Evolutionary conservation across 2,113 vertebrate species (phyloP), one percentile per base, ranked within the genome.

Genomic region (Tachysurus fulvidraco): DNA sequence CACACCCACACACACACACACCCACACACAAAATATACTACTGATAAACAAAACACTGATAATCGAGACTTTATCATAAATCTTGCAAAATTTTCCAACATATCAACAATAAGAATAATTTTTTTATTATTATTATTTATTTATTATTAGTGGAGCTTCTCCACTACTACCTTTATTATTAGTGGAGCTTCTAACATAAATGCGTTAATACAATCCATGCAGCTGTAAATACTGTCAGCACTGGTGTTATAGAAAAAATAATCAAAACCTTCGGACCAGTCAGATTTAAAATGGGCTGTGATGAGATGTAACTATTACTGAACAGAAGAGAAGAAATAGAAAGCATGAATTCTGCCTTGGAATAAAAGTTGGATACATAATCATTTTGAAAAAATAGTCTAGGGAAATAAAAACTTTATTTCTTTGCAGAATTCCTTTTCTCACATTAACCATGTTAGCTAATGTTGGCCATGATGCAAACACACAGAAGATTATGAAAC

Each of bases 401-500:
- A 12, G 17, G n/a, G 4, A 79, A 78, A 25, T 74, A 74, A 74
- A 44, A 44, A 44, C 8, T 50, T 25, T 36, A 44, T 80, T 41
- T 59, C 78, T 59, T 59, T 60, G 17, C 17, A 41, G 78, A 19
- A 59, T 80, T 9, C 28, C 52, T 30, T 57, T 57, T 36, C 57
- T 81, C 44, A 12, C 30, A 44, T 28, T 81, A 60, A 81, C 78
- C 12, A 14, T 4, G 78, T 60, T 81, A 81, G 55, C 55, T 23
- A 60, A 60, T 1, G 21, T 44, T 55, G 1, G 11, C 55, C 36
- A 81, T 81, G 78, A 81, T 60, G 78, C 78, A 81, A 59, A 80
- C 78, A 57, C 77, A 23, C 54, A 60, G 3, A 77, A 13, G 54
- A 59, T 59, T 21, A 80, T 80, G 55, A 80, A 80, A 81, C 28